A percentile compares a stretch with the other conserved stretches of the same genome.
Evolutionary conservation across 2,888 invertebrate genomes (phyloP).

Genomic region (Macrosiphum euphorbiae): DNA sequence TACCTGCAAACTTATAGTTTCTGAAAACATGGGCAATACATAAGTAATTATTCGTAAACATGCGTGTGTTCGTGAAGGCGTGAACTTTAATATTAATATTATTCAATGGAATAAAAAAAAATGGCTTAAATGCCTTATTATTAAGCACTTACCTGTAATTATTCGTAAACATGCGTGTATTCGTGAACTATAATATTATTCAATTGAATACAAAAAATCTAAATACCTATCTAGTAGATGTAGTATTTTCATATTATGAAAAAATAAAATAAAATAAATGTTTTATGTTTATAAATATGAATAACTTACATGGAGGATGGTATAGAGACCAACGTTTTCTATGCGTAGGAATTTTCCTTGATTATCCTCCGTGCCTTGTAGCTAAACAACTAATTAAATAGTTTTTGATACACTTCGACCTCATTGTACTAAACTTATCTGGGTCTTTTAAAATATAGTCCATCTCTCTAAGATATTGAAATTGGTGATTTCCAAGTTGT

Average conservation of each 20-base stretch:
- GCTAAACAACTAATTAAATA: neutral
- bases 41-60: neutral
- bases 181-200: neutral
- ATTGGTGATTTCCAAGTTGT: neutral
- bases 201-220: neutral
- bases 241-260: neutral
- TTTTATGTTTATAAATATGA: neutral
- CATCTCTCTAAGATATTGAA: too few relatives aligned
- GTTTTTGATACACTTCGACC: neutral
- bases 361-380: neutral
- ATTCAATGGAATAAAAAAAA: neutral
- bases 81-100: neutral
- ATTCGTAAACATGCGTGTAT: neutral
- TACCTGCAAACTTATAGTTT: neutral
- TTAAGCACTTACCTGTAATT: neutral
- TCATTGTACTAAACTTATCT: too few relatives aligned
- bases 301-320: neutral
- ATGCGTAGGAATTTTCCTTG: neutral
- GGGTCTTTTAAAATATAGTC: too few relatives aligned
- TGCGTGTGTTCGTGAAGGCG: neutral
- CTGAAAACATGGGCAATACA: neutral
- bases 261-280: neutral
- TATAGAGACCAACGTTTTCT: neutral
- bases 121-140: too few relatives aligned
- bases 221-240: neutral